Base-by-base conservation (phyloP, 2,113 vertebrate species). In the Carassius carassius region DNA sequence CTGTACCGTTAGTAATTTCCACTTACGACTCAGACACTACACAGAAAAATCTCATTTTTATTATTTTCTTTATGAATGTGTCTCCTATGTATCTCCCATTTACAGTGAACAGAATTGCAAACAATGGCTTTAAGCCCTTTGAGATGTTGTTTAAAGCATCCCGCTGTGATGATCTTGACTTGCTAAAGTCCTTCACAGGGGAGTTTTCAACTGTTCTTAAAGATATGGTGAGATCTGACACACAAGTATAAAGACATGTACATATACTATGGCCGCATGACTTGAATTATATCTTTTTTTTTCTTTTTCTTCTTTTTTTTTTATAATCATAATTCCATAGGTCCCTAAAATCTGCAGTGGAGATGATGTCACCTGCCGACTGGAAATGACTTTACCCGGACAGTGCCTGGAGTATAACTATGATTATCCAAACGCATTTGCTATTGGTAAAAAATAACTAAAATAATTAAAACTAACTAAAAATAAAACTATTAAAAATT, bases 361-460 rank as follows among this genome's bases (percentile, higher is more conserved):
- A 44, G 96, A 95, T 74, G 96, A 98, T 14, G 94, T 99, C 90
- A 96, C 95, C 90, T 99, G 98, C 91, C 96, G 95, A 83, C 86
- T 99, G 88, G 96, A 99, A 90, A 95, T 97, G 85, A 91, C 94
- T 85, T 95, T 96, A 82, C 95, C 95, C 90, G 96, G 96, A 78
- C 96, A 97, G 74, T 99, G 98, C 91, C 94, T 99, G 63, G 98
- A 99, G 91, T 99, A 98, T 91, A 98, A 99, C 92, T 99, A 99
- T 12, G 96, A 99, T 92, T 99, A 99, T 0, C 97, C 99, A 89
- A 99, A 99, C 73, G 98, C 98, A 85, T 99, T 99, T 93, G 97
- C 96, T 49, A 99, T 99, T 78, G 96, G 98, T 99, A 62, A 29
- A 29, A 29, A 29, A 1, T 29, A 29, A 29, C 29, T 29, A 29